Percentiles rank a stretch among this genome's conserved stretches.
Evolutionary conservation across 2,888 invertebrate genomes (phyloP).

Genomic region (Myathropa florea): DNA sequence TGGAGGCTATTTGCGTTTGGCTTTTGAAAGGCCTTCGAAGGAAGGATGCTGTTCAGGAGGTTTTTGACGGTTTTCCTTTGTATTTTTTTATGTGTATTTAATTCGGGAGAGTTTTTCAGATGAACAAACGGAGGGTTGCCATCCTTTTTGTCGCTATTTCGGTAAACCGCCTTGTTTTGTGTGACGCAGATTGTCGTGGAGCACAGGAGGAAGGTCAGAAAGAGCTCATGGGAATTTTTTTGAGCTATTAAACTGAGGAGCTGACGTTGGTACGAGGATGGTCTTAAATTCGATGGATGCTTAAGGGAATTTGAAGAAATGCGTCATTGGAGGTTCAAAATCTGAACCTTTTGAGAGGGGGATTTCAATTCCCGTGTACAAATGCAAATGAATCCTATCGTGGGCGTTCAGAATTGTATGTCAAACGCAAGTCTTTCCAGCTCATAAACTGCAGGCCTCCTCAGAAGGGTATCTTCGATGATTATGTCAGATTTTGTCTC

Average conservation of each 20-base stretch:
- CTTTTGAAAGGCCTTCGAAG: not conserved
- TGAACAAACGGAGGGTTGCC: not conserved
- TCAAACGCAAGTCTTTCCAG: no score
- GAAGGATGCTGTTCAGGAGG: not conserved
- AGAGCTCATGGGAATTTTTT: not conserved
- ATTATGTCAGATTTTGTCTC: no score
- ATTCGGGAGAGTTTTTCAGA: not conserved
- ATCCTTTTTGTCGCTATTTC: not conserved
- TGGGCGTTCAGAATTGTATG: not conserved
- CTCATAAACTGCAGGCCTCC: no score
- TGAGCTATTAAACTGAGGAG: not conserved
- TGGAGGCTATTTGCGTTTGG: not conserved
- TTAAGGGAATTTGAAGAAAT: not conserved
- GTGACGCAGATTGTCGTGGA: not conserved
- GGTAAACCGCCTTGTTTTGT: not conserved
- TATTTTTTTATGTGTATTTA: not conserved
- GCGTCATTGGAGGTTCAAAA: not conserved
- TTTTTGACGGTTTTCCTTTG: not conserved
- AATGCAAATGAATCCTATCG: not conserved
- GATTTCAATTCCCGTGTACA: not conserved
- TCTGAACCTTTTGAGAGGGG: not conserved
- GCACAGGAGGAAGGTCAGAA: not conserved
- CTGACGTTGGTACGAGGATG: not conserved
- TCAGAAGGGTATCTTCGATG: no score
- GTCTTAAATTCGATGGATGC: not conserved